These are phyloP conservation scores for Prunella himalayana DNA, from an alignment of 2,113 vertebrate genomes.

Conservation along the genomic window DNA sequence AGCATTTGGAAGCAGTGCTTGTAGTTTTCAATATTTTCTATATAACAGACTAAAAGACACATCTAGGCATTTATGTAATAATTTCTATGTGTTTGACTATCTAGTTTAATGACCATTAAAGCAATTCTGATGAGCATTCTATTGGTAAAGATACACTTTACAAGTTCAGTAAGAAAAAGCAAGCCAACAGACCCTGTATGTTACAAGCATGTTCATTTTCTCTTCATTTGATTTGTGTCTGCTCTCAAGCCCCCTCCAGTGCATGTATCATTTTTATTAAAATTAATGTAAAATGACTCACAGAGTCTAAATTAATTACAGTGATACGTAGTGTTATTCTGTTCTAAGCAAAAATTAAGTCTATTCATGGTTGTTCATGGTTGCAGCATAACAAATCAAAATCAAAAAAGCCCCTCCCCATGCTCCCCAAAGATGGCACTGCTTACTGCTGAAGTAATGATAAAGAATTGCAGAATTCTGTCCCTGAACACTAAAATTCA, in stretches of 20 bases:
- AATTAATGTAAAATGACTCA: background rate
- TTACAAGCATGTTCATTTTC: background rate
- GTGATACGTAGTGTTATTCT: background rate
- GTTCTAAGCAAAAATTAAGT: background rate
- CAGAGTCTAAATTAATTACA: background rate
- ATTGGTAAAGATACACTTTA: background rate
- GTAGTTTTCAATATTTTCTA: background rate
- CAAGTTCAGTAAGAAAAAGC: background rate
- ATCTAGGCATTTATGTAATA: background rate
- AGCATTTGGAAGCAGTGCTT: background rate
- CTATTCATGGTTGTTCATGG: background rate
- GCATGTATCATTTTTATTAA: background rate
- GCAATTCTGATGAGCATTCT: background rate
- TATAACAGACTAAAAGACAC: background rate
- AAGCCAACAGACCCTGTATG: background rate
- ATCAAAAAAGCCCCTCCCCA: background rate
- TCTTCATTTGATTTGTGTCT: background rate
- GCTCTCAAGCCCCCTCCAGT: background rate
- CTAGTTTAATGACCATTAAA: background rate
- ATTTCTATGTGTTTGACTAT: background rate
- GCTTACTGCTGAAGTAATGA: background rate
- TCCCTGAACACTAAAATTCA: background rate
- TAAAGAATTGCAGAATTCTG: background rate
- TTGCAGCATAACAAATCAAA: background rate
- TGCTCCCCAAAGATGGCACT: background rate